Conservation (phyloP, 2,797 vertebrate genomes). For the Chromobotia macracanthus region DNA sequence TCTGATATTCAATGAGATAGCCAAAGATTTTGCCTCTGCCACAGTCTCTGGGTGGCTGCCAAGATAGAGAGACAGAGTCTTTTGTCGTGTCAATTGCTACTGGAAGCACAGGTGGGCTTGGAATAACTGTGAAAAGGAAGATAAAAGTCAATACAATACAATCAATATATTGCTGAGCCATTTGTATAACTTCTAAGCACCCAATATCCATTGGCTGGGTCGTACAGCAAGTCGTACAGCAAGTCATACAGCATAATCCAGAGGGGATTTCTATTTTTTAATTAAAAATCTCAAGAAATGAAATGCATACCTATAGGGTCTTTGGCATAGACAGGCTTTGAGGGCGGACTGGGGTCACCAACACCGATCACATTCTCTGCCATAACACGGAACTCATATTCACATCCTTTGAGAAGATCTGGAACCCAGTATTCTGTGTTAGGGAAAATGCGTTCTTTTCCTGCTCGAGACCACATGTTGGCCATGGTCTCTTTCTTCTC, state of each 20-base stretch:
- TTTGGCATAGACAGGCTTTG: conserved; percentile 94
- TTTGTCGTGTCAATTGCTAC: conserved; percentile 89
- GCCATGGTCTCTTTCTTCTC: conserved; percentile 97
- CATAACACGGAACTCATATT: conserved; percentile 97
- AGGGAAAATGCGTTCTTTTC: conserved; percentile 85
- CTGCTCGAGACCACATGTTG: conserved; percentile 88
- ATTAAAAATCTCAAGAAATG: neutral
- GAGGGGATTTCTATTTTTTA: neutral
- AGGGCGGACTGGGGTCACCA: conserved; percentile 94
- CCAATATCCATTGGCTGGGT: neutral
- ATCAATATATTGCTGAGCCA: neutral
- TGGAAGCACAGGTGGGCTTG: conserved; percentile 88
- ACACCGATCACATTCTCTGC: conserved; percentile 94
- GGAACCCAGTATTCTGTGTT: conserved; percentile 89
- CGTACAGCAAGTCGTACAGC: no score
- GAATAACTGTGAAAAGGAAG: conserved; percentile 81
- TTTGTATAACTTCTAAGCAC: neutral
- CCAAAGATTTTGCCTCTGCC: conserved; percentile 96
- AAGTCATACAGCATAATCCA: neutral
- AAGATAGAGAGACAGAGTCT: conserved; percentile 90
- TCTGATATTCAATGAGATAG: conserved; percentile 95
- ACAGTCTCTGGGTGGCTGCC: conserved; percentile 89
- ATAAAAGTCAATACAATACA: neutral
- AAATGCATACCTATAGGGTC: conserved; percentile 89
- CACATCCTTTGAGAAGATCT: conserved; percentile 92